Conservation (phyloP, 1,140 invertebrate genomes). For the Thaumetopoea pityocampa region DNA sequence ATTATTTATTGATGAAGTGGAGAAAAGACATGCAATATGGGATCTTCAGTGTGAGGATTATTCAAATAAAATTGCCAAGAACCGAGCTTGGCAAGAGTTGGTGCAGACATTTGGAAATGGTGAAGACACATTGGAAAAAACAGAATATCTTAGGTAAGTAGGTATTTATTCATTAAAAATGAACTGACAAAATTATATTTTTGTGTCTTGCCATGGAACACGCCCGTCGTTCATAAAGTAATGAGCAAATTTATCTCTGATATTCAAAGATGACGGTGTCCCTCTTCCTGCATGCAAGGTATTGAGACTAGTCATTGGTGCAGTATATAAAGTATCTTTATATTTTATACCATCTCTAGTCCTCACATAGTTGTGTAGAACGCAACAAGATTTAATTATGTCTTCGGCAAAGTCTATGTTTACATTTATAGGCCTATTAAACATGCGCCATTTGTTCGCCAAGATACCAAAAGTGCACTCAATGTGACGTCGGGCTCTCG, state of each 20-base stretch:
- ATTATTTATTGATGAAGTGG: conserved; percentile 35
- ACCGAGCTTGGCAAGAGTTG: conserved; percentile 24
- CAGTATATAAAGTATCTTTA: too few species aligned
- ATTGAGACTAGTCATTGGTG: too few species aligned
- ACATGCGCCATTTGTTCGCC: conserved; percentile 24
- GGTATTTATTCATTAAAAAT: conserved; percentile 2
- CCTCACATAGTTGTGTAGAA: neutral
- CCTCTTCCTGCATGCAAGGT: too few species aligned
- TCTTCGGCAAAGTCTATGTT: conserved; percentile 1
- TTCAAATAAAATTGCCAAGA: conserved; percentile 28
- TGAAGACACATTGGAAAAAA: conserved; percentile 21
- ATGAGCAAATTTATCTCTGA: too few species aligned
- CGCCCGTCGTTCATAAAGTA: too few species aligned
- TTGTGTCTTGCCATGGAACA: too few species aligned
- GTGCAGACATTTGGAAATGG: conserved; percentile 20
- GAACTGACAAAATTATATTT: neutral
- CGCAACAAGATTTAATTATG: neutral
- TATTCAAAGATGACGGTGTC: too few species aligned
- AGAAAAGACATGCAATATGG: conserved; percentile 35
- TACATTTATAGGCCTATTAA: conserved; percentile 14
- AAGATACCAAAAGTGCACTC: conserved; percentile 72
- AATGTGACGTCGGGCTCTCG: conserved; percentile 49
- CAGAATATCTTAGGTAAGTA: conserved; percentile 19
- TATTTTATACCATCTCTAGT: neutral
- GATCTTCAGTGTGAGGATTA: conserved; percentile 31